Conservation (phyloP, 2,113 vertebrate species). For the Acrocephalus arundinaceus region DNA sequence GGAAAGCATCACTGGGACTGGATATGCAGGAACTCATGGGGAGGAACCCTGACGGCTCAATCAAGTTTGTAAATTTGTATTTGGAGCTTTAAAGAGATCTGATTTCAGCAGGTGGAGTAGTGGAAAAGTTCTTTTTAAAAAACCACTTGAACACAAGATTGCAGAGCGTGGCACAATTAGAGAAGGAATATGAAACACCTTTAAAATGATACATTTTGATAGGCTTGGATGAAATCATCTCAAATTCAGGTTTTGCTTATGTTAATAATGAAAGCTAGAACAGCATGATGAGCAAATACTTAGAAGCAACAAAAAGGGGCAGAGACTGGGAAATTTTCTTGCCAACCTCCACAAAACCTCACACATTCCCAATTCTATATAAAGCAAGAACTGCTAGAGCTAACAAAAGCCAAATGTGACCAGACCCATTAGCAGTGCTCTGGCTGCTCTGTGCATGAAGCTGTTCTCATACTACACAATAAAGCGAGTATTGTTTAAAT, state of each 20-base stretch:
- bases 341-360: not conserved
- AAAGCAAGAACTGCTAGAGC: not conserved
- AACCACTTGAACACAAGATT: not conserved
- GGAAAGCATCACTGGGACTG: not conserved
- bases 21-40: not conserved
- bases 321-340: not conserved
- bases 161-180: not conserved
- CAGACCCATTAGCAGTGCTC: not conserved
- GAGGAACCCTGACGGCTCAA: not conserved
- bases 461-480: not conserved
- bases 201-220: not conserved
- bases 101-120: not conserved
- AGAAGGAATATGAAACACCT: not conserved
- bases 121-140: not conserved
- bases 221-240: not conserved
- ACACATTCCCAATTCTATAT: not conserved
- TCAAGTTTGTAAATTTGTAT: not conserved
- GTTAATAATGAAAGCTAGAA: not conserved
- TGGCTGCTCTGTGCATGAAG: not conserved
- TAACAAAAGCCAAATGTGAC: conserved; percentile 25
- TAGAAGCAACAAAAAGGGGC: not conserved
- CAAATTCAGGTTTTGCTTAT: not conserved
- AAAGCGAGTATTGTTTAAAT: not conserved
- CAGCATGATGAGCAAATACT: not conserved
- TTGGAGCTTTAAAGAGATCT: not conserved